Percentiles rank a stretch among this genome's conserved stretches.
phyloP scores from a whole-genome alignment of 35 echinoderm and acorn worm species.

The Chiridota heheva region DNA sequence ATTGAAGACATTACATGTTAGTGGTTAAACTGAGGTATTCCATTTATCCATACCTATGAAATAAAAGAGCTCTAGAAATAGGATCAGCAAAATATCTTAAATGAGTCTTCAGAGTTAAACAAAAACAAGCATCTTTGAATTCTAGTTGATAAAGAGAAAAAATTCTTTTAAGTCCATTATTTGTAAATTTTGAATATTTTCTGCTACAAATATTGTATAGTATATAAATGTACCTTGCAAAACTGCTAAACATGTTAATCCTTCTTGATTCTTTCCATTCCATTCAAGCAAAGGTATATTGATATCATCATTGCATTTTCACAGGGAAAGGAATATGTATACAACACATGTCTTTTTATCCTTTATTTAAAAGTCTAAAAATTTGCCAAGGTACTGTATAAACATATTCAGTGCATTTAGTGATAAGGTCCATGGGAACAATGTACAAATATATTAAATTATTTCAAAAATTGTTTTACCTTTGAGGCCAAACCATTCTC shows the following conservation, averaged over 20 bases:
- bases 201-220: no score
- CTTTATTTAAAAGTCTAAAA: neutral
- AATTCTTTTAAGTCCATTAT: no score
- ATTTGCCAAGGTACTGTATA: neutral
- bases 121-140: neutral
- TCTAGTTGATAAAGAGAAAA: no score
- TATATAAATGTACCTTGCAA: no score
- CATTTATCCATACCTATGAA: neutral
- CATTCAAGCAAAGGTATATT: no score
- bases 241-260: no score
- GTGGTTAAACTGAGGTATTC: neutral
- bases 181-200: no score
- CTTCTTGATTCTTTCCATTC: no score
- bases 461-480: constrained; percentile 35
- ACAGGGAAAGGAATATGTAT: neutral
- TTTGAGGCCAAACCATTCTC: constrained; percentile 65
- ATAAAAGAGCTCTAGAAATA: neutral
- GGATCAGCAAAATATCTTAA: neutral
- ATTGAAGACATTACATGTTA: neutral
- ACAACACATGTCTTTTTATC: neutral
- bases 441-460: neutral
- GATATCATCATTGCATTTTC: neutral
- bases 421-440: neutral
- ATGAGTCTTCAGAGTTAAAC: neutral
- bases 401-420: neutral